Evolutionary conservation across 2,113 vertebrate genomes (phyloP).

Genomic region (Poeciliopsis retropinna): DNA sequence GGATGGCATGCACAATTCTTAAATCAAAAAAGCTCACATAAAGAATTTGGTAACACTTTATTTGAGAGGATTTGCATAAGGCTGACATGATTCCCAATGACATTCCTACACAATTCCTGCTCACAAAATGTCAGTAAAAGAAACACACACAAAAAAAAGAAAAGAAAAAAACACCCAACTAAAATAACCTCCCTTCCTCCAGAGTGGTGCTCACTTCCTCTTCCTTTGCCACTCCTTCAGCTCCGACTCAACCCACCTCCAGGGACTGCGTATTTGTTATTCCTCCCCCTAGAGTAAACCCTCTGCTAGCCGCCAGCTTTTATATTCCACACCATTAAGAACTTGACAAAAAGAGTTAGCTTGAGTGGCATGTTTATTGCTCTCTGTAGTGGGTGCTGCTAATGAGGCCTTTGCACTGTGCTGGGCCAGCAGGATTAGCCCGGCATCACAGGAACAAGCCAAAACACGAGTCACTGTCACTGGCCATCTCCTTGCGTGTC

Average conservation of each 20-base stretch:
- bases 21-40: no score
- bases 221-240: conserved; percentile 13
- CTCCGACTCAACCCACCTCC: conserved; percentile 4
- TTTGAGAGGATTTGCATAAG: no score
- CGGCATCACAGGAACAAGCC: conserved; percentile 63
- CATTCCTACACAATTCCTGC: conserved; percentile 4
- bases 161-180: no score
- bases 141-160: not conserved
- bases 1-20: no score
- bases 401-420: conserved; percentile 72
- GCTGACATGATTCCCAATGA: not conserved
- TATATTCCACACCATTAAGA: conserved; percentile 78
- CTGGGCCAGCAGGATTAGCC: conserved; percentile 58
- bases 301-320: conserved; percentile 62
- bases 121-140: conserved; percentile 9
- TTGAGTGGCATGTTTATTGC: conserved; percentile 83
- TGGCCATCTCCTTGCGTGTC: conserved; percentile 43
- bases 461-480: conserved; percentile 66
- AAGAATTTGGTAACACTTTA: no score
- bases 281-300: conserved; percentile 43
- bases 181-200: not conserved
- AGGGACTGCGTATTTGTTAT: conserved; percentile 53
- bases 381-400: conserved; percentile 69
- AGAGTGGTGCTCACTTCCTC: conserved; percentile 5
- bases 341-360: conserved; percentile 77